These are phyloP conservation scores for Lamprologus tigripictilis DNA, from an alignment of 2,113 vertebrate species.

Conservation along the genomic window DNA sequence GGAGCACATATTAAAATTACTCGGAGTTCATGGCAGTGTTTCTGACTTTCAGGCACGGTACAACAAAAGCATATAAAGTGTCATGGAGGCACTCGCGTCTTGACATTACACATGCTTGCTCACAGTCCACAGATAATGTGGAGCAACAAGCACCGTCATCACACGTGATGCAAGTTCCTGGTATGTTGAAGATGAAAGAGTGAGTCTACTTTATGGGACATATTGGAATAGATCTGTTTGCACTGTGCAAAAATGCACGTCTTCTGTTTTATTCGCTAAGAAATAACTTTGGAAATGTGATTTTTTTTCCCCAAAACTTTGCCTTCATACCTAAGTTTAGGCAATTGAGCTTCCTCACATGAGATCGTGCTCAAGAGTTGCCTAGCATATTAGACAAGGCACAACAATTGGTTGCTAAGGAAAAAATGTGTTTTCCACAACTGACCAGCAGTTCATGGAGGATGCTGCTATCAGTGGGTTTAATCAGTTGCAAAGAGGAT, in stretches of 20 bases:
- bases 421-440: neutral
- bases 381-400: neutral
- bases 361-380: neutral
- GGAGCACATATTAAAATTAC: neutral
- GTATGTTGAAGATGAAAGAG: neutral
- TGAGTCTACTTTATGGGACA: neutral
- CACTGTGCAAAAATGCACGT: neutral
- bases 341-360: neutral
- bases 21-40: neutral
- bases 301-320: fast-evolving
- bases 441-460: neutral
- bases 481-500: neutral
- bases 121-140: neutral
- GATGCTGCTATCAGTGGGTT: neutral
- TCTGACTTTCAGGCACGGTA: neutral
- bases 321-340: neutral
- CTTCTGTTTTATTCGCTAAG: neutral
- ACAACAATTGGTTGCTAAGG: neutral
- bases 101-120: neutral
- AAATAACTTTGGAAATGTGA: neutral
- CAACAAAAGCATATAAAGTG: neutral
- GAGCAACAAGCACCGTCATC: neutral
- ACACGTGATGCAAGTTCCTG: neutral
- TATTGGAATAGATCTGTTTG: neutral
- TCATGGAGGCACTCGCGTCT: neutral